Conservation (phyloP, 1,140 invertebrate genomes). For the Vollenhovia emeryi region DNA sequence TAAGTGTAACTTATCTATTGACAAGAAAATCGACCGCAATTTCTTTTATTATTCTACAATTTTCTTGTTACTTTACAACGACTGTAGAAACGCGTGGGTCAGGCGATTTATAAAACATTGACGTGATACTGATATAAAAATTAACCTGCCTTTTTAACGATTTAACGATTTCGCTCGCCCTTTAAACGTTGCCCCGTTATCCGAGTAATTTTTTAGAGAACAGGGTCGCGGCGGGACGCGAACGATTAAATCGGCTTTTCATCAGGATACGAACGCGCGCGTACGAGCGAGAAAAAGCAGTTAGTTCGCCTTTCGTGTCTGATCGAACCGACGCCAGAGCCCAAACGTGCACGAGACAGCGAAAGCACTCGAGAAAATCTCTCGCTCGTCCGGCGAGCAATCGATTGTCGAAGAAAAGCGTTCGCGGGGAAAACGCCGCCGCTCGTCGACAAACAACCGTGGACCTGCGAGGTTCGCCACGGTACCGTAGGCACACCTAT, state of each 20-base stretch:
- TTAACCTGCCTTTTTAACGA: not conserved
- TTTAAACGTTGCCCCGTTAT: not conserved
- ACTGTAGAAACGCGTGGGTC: not conserved
- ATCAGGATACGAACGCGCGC: slow-evolving; percentile 53
- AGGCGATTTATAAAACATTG: not conserved
- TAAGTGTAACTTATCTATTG: not conserved
- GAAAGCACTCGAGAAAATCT: slow-evolving; percentile 74
- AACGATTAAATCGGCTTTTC: slow-evolving; percentile 66
- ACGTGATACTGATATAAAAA: not conserved
- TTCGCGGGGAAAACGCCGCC: slow-evolving; percentile 47
- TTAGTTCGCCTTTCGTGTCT: slow-evolving; percentile 61
- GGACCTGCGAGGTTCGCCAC: slow-evolving; percentile 31
- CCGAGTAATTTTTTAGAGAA: slow-evolving; percentile 23
- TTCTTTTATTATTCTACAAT: not conserved
- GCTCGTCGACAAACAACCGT: slow-evolving; percentile 67
- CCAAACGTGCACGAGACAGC: slow-evolving; percentile 70
- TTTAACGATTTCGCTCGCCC: not conserved
- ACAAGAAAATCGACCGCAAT: not conserved
- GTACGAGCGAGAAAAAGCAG: slow-evolving; percentile 66
- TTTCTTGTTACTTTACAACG: no score
- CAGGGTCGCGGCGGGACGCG: slow-evolving; percentile 14
- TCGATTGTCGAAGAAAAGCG: slow-evolving; percentile 71
- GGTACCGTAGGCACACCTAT: slow-evolving; percentile 24
- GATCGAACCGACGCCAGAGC: slow-evolving; percentile 57
- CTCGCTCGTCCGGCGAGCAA: slow-evolving; percentile 61